Conservation (phyloP, 2,113 vertebrate genomes). For the Cheirogaleus medius region DNA sequence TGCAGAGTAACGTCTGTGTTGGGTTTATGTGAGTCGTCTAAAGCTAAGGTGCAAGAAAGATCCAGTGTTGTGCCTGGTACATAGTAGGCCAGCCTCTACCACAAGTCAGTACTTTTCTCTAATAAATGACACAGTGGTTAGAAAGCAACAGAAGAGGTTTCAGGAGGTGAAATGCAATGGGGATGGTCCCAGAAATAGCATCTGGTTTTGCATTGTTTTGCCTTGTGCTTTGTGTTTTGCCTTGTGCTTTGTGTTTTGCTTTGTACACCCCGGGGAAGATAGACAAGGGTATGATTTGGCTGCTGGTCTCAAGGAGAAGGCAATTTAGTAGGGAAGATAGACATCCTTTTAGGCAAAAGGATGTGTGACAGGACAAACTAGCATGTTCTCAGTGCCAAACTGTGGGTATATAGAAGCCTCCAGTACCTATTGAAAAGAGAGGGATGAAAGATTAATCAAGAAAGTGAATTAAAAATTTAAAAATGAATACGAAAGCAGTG, state of each 20-base stretch:
- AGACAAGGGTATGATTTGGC: not conserved
- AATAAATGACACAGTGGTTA: not conserved
- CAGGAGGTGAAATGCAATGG: not conserved
- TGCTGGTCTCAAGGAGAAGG: not conserved
- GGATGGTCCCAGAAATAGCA: not conserved
- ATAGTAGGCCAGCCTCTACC: not conserved
- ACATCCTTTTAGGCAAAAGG: not conserved
- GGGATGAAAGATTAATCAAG: not conserved
- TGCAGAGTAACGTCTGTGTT: not conserved
- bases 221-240: not conserved
- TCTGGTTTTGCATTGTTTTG: not conserved
- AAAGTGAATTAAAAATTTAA: not conserved
- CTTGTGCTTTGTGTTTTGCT: not conserved
- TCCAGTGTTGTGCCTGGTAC: not conserved
- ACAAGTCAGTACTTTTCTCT: not conserved
- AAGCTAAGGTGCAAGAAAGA: rapidly evolving
- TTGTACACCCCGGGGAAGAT: not conserved
- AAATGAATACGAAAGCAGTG: not conserved
- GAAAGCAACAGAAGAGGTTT: not conserved
- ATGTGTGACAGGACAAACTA: not conserved
- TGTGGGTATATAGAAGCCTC: not conserved
- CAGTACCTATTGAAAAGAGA: not conserved
- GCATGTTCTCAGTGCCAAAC: not conserved
- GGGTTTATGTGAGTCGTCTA: not conserved
- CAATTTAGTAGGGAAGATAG: not conserved